Evolutionary conservation across 1,140 invertebrate species (phyloP).

Genomic region (Daktulosphaira vitifoliae): DNA sequence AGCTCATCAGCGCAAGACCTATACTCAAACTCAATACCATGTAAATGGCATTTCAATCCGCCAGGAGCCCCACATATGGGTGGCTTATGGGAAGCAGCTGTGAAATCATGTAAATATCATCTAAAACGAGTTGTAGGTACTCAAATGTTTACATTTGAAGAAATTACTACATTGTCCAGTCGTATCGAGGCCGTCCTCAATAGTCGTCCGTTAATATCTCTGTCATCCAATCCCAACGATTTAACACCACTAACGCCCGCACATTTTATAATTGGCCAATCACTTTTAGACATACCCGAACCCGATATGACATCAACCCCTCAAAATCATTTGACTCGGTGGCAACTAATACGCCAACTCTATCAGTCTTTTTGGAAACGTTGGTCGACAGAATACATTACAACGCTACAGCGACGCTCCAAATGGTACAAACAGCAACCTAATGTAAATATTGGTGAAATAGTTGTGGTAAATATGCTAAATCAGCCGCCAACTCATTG

Average conservation of each 20-base stretch:
- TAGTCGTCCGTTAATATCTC: constrained; percentile 42
- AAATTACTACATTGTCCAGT: constrained; percentile 39
- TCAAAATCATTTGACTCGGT: constrained; percentile 35
- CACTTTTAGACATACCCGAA: constrained; percentile 13
- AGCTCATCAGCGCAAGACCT: too few relatives aligned
- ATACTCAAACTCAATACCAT: too few relatives aligned
- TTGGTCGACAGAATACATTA: constrained; percentile 40
- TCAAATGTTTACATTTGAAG: constrained; percentile 36
- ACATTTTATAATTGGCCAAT: constrained; percentile 39
- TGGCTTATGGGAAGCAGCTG: too few relatives aligned
- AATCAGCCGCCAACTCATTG: not conserved
- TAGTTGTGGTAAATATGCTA: not conserved
- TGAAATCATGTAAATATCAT: constrained; percentile 5
- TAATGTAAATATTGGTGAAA: not conserved
- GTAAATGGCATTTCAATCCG: constrained; percentile 37
- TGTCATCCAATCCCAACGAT: constrained; percentile 40
- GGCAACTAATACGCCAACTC: constrained; percentile 36
- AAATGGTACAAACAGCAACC: constrained; percentile 37
- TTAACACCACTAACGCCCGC: constrained; percentile 39
- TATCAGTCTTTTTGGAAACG: constrained; percentile 39
- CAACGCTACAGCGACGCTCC: constrained; percentile 38
- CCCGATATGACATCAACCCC: not conserved
- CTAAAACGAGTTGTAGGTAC: constrained; percentile 37
- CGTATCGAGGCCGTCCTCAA: constrained; percentile 42
- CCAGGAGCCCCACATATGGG: constrained; percentile 39